Evolutionary conservation across 2,113 vertebrate species (phyloP), one percentile per base, ranked within the genome.

Genomic region (Protomyctophum bolini): DNA sequence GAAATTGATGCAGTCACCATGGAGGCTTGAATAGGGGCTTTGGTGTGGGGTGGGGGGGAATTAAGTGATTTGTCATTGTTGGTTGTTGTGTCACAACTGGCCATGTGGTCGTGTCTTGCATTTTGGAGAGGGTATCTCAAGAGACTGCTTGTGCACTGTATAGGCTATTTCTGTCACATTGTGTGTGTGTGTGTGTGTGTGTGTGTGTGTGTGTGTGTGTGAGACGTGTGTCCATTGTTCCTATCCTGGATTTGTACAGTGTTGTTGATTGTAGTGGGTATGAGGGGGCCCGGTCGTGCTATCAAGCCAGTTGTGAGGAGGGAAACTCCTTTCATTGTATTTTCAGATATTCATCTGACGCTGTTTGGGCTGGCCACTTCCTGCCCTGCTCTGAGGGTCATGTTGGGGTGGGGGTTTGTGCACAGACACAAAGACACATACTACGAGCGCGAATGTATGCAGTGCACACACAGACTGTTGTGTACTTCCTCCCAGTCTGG

Each of bases 361-460:
- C 59, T 63, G 58, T 55, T 59, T 76, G 86, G 79, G 86, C 70
- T 73, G 83, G 77, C 82, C 85, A 10, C 61, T 90, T 91, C 85
- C 83, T 84, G 63, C 57, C 49, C 57, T 63, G 69, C 72, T 73
- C 82, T 80, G 0, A 52, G 77, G 77, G 82, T 83, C 79, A 82
- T 72, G 69, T 63, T 21, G 58, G 79, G 71, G 75, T 74, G 77
- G 85, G 21, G 76, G 49, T 54, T 62, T 28, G 46, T n/a, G 69
- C 0, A 57, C 62, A 70, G 56, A 64, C 56, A 11, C 49, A 15
- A 10, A 66, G 61, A 68, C 60, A 57, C 15, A 33, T 11, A 56
- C 33, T 41, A 41, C 33, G 3, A 41, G 33, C 33, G 2, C 33
- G 5, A 41, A 41, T 41, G 33, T 3, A 21, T 21, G 21, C 21